Percentiles rank a stretch among this genome's conserved stretches.
Evolutionary conservation across 30 jellyfish, hydroid and myxozoan species (phyloP).

Genomic region (Cassiopea andromeda): DNA sequence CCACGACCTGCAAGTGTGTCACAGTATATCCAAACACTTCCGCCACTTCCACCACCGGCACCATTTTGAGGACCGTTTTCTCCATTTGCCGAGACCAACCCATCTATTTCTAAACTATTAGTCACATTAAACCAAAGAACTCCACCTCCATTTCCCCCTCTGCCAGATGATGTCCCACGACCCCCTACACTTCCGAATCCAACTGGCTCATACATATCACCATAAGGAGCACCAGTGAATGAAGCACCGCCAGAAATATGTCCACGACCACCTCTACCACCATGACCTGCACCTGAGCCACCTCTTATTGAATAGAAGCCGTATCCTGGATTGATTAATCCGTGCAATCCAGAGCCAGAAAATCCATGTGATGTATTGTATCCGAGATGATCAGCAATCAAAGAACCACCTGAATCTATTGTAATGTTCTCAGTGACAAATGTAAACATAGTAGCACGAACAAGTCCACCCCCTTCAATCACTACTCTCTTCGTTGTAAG

Average conservation of each 20-base stretch:
- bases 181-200: constrained; percentile 73
- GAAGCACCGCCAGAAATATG: constrained; percentile 56
- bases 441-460: constrained; percentile 64
- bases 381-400: constrained; percentile 69
- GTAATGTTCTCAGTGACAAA: constrained; percentile 70
- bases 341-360: constrained; percentile 63
- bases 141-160: constrained; percentile 80
- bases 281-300: constrained; percentile 77
- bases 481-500: constrained; percentile 45
- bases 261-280: constrained; percentile 81
- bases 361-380: constrained; percentile 71
- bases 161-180: constrained; percentile 18
- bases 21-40: constrained; percentile 72
- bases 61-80: constrained; percentile 54
- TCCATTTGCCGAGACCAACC: constrained; percentile 71
- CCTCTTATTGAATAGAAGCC: constrained; percentile 64
- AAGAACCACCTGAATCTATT: constrained; percentile 64
- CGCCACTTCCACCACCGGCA: constrained; percentile 81
- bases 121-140: constrained; percentile 70
- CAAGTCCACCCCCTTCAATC: constrained; percentile 74
- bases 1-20: constrained; percentile 64
- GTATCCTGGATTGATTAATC: constrained; percentile 56
- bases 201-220: constrained; percentile 64
- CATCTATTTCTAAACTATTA: constrained; percentile 56
- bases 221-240: constrained; percentile 76